Base-by-base conservation (phyloP, 1,140 invertebrate genomes). In the Drosophila kohkoa region DNA sequence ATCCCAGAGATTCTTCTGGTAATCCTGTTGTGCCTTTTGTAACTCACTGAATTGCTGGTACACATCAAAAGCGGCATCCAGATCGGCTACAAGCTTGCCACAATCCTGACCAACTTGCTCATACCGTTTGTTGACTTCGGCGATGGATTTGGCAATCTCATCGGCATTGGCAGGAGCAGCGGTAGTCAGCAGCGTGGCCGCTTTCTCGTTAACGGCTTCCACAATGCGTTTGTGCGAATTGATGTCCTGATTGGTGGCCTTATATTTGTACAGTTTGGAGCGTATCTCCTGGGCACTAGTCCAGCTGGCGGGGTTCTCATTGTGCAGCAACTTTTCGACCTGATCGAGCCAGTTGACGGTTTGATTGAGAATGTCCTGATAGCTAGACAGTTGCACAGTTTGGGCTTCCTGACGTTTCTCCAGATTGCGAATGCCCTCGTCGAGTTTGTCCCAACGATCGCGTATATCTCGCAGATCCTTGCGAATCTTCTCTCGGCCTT, bases 181-280 rank as follows among this genome's bases (percentile, higher is more conserved):
- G 52, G 93, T 94, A 79, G 96, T 95, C 0, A 90, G 48, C 4
- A 92, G 65, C 5, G 78, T 71, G 6, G 79, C 76, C 0, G 97
- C 97, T 93, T 98, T 98, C 90, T 99, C 97, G 5, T 96, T 96
- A 1, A 98, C 95, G 1, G 96, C 96, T 93, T 99, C 98, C 51
- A 99, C 95, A 25, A 98, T 95, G 68, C 98, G 94, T 91, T 98
- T 98, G 85, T 99, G 97, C 0, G 97, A 96, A 16, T 96, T 93
- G 11, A 98, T 97, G 93, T 99, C 98, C 94, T 99, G 98, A 28
- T 97, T 94, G 45, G 96, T 93, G 1, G 96, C 96, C 95, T 98
- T 98, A 79, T 96, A 95, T 90, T 98, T 98, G 45, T 98, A 94
- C 52, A 98, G 93, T 92, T 97, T 98, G 0, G 96, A 96, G 73